Evolutionary conservation across 2,797 vertebrate species (phyloP), one percentile per base, ranked within the genome.

Genomic region (Salarias fasciatus): DNA sequence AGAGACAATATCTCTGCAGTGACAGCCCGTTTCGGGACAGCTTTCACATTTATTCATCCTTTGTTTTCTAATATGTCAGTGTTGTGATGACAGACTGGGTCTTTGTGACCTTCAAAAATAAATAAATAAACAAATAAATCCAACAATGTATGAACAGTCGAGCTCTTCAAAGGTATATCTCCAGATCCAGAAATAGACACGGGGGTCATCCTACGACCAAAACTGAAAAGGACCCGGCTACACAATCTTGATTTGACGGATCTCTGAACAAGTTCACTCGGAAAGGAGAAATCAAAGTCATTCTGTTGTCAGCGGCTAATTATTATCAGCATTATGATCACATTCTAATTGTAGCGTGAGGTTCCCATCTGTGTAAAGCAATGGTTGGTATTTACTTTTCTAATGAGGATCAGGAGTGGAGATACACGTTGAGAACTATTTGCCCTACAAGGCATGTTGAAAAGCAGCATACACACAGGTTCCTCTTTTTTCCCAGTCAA

Each of bases 161-260:
- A 58, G 53, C 53, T 51, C 53, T 62, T 69, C 18, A 60, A 63
- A 69, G 42, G 1, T 24, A 50, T 0, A 53, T 59, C 53, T 37
- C 3, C 11, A 24, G 44, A 52, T 79, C 50, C 59, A 69, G 73
- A 72, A 59, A 53, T 66, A 77, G 73, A 66, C 42, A 52, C 55
- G 14, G 44, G 35, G 69, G 55, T 62, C 69, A 48, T 1, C 8
- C 11, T 12, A 12, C 18, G 30, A 64, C 7, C 0, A 6, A n/a
- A 53, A 38, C 47, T 56, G 11, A 55, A 71, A 51, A 37, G 18
- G 3, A 67, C 59, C 46, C 47, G 56, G 64, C 36, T 41, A 24
- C 1, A 1, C 33, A 35, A 38, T 40, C 18, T 51, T 0, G n/a
- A 35, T 43, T n/a, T 35, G 8, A 61, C 37, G 54, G 6, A 43